Conservation (phyloP, 2,888 invertebrate genomes). For the Leucania comma region DNA sequence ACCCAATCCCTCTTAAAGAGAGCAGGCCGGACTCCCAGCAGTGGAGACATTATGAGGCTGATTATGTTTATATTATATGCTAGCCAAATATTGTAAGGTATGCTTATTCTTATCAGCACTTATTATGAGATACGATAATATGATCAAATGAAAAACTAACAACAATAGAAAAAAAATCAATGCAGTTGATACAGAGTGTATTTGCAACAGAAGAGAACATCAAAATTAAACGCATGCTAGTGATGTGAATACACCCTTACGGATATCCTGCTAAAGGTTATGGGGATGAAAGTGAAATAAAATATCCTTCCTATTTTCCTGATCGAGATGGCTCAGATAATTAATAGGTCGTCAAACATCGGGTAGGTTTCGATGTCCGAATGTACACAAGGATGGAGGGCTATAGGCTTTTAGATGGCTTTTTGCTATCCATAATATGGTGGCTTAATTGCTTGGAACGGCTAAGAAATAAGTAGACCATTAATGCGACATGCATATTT, state of each 20-base stretch:
- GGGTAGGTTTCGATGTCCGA: constrained; percentile 28
- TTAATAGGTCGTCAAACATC: constrained; percentile 58
- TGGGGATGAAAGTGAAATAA: constrained; percentile 56
- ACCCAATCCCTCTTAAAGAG: too few species aligned
- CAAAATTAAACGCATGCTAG: neutral
- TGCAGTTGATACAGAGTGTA: too few species aligned
- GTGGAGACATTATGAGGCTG: too few species aligned
- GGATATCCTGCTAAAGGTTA: constrained; percentile 23
- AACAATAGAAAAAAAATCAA: too few species aligned
- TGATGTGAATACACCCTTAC: constrained; percentile 19
- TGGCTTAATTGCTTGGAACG: neutral
- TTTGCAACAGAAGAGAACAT: too few species aligned
- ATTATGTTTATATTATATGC: too few species aligned
- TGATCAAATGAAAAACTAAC: too few species aligned
- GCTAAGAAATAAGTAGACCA: neutral
- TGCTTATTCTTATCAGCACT: too few species aligned
- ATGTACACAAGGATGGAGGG: constrained; percentile 17
- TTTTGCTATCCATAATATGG: constrained; percentile 19
- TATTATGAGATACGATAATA: too few species aligned
- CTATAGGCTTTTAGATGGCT: constrained; percentile 28
- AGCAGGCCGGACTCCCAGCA: too few species aligned
- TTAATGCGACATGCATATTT: neutral
- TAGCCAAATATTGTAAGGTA: too few species aligned
- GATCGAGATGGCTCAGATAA: constrained; percentile 49
- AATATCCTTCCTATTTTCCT: constrained; percentile 49